Evolutionary conservation across 2,888 invertebrate species (phyloP), one percentile per base, ranked within the genome.

Genomic region (Caenorhabditis uteleia): DNA sequence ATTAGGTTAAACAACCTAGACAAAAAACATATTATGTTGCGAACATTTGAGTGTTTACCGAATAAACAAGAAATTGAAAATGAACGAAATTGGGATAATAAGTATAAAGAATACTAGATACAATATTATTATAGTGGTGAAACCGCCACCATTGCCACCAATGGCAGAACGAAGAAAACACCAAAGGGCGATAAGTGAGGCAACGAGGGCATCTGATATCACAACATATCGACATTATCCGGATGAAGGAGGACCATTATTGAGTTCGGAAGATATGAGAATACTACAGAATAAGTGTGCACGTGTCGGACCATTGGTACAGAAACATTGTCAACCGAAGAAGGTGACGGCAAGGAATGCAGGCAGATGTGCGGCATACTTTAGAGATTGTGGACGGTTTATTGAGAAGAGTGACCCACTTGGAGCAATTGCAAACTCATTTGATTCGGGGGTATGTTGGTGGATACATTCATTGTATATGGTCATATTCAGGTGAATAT

Each of bases 371-470:
- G 66, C 72, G 10, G 68, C 72, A 3, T 72, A 69, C 38, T 72
- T 72, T 46, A 45, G 68, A 16, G 79, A 78, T 47, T 79, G 79
- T 47, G 34, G 62, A 6, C 69, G 45, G 18, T 79, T 76, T 42
- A 65, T 79, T n/a, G 58, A 64, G 18, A 70, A 70, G 36, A 43
- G 56, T 4, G 77, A 78, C 44, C 76, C 79, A 2, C 55, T 79
- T 16, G 68, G 51, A 3, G 71, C 71, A 0, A 74, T 77, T 33
- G 68, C 68, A 0, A 65, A 74, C 46, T 68, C 77, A 1, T 77
- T 74, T 25, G 53, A 54, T 34, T 75, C 74, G 18, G 74, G 53
- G 42, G 73, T 77, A 21, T 44, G 39, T 29, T 10, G 20, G 14
- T 38, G 8, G 34, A 23, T 10, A 39, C 12, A n/a, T n/a, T 16